Percentiles rank a stretch among this genome's conserved stretches.
These are phyloP conservation scores for Engystomops pustulosus DNA, from an alignment of 2,113 vertebrate species.

Conservation along the genomic window DNA sequence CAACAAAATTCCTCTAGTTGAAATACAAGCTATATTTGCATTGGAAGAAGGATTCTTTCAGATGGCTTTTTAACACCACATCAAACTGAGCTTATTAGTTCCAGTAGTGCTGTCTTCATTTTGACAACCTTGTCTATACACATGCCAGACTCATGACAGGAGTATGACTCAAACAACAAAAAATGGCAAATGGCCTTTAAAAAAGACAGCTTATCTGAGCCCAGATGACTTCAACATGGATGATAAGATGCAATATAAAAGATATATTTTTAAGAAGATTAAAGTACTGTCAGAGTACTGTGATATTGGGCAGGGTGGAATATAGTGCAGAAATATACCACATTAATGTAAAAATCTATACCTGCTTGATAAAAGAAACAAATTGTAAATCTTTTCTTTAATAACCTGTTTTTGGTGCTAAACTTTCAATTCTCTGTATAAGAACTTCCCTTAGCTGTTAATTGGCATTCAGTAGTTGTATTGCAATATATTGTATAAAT, in stretches of 20 bases:
- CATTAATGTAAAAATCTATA: slow-evolving; percentile 21
- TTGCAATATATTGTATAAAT: too few relatives aligned
- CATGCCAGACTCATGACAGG: slow-evolving; percentile 29
- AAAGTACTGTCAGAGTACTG: slow-evolving; percentile 18
- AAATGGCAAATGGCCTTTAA: slow-evolving; percentile 42
- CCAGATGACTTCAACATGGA: slow-evolving; percentile 34
- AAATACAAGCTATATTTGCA: background rate
- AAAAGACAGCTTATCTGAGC: slow-evolving; percentile 38
- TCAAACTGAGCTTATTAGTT: slow-evolving; percentile 41
- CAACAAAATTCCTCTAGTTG: background rate
- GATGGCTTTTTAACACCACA: slow-evolving; percentile 20
- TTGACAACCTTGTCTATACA: slow-evolving; percentile 45
- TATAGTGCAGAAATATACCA: slow-evolving; percentile 11
- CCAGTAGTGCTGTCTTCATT: slow-evolving; percentile 25
- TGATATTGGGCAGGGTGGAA: background rate
- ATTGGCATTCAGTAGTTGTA: too few relatives aligned
- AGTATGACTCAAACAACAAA: slow-evolving; percentile 37
- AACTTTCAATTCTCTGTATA: too few relatives aligned
- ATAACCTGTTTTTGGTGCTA: slow-evolving; percentile 36
- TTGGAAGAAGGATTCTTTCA: background rate
- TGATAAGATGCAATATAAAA: slow-evolving; percentile 9
- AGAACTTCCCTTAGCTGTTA: too few relatives aligned
- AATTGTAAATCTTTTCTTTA: slow-evolving; percentile 22
- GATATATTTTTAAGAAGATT: slow-evolving; percentile 33
- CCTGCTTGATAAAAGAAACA: background rate